Base-by-base conservation (phyloP, 2,888 invertebrate genomes). In the Pimpla rufipes region DNA sequence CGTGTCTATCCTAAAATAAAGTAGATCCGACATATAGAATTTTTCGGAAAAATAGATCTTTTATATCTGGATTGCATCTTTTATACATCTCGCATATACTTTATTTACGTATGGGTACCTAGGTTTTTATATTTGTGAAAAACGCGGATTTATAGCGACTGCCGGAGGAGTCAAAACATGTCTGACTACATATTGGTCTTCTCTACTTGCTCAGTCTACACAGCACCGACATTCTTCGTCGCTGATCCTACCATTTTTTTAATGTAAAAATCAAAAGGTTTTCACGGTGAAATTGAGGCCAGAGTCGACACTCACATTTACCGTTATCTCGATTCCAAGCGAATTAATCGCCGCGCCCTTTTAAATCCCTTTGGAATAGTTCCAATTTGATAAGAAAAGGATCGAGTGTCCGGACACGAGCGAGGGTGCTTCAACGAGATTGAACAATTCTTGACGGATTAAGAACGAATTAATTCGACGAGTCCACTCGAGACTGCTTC, bases 321-420 rank as follows among this genome's bases (percentile, higher is more conserved):
- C 16, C 18, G 21, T 75, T 62, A 68, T 74, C 59, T 62, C n/a
- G 29, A 13, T 45, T 40, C 45, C 29, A 18, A 47, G 29, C 57
- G 47, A 71, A 71, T 57, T 67, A 77, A 77, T 81, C 66, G 66
- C 29, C n/a, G 16, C 16, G 18, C 37, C 55, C 70, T 70, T 59
- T 37, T 10, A 52, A 64, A 66, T 66, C 64, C 23, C 64, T 23
- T 16, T 81, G 76, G 76, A 81, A 71, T 68, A 21, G 62, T 81
- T 81, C 68, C 62, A 73, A 62, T 71, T 42, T 57, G 71, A 71
- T 59, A 57, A 59, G 45, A 45, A 71, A 71, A 57, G n/a, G 66
- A 47, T 67, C 47, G 45, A 67, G 45, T 23, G 21, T 3, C 13
- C 21, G 52, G 21, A 40, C 35, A n/a, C 70, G 40, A 40, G 40